Evolutionary conservation across 2,797 vertebrate genomes (phyloP).

Genomic region (Todus mexicanus): DNA sequence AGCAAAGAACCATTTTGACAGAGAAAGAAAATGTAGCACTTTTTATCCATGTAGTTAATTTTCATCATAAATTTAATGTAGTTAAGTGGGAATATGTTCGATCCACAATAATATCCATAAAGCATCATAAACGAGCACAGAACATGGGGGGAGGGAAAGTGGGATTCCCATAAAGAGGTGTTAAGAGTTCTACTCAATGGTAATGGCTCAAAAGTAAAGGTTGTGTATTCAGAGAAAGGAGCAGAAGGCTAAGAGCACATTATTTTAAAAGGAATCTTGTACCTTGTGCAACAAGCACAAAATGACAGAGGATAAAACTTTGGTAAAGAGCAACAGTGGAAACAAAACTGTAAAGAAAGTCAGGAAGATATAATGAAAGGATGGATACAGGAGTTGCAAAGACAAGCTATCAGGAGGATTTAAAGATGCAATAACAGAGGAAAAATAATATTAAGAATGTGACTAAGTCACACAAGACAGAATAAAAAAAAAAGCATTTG

Average conservation of each 20-base stretch:
- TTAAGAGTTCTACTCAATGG: background rate
- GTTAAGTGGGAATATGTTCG: background rate
- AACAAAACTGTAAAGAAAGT: background rate
- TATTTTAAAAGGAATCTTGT: background rate
- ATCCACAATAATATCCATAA: background rate
- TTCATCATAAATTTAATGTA: background rate
- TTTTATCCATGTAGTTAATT: background rate
- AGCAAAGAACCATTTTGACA: background rate
- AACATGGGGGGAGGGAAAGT: fast-evolving
- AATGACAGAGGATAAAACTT: background rate
- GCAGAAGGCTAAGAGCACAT: background rate
- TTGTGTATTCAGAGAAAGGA: background rate
- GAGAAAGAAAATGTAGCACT: background rate
- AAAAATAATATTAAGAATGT: background rate
- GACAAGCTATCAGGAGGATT: background rate
- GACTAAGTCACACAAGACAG: background rate
- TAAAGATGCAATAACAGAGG: background rate
- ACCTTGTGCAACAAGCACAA: background rate
- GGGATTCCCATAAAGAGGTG: background rate
- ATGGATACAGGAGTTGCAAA: background rate
- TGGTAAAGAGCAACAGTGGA: background rate
- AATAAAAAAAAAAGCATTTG: background rate
- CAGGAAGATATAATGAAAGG: background rate
- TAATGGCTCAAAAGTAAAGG: background rate
- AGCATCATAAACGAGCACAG: background rate